These are phyloP conservation scores for Lutjanus campechanus DNA, from an alignment of 2,797 vertebrate species.

Conservation along the genomic window DNA sequence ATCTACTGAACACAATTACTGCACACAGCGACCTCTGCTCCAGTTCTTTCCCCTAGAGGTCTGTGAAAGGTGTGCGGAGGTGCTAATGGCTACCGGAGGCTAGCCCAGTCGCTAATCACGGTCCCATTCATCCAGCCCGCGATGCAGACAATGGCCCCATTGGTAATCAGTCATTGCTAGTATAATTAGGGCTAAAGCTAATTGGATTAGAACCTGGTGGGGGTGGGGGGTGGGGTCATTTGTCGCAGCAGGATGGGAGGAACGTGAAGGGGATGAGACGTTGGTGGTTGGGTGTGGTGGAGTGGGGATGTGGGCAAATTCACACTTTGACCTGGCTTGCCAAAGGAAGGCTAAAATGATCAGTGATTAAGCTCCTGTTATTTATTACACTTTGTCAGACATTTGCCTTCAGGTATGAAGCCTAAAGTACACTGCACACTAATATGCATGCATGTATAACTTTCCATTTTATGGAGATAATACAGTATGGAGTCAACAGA, in stretches of 20 bases:
- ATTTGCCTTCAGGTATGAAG: not conserved
- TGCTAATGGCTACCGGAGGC: slow-evolving; percentile 77
- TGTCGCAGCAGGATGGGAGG: slow-evolving; percentile 33
- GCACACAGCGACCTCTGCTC: slow-evolving; percentile 62
- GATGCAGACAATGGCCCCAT: slow-evolving; percentile 72
- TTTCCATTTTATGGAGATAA: not conserved
- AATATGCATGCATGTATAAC: not conserved
- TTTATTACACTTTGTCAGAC: slow-evolving; percentile 7
- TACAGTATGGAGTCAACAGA: not conserved
- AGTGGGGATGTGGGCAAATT: slow-evolving; percentile 18
- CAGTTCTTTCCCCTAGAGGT: slow-evolving; percentile 55
- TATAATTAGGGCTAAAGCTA: slow-evolving; percentile 77
- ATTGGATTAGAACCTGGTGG: slow-evolving; percentile 78
- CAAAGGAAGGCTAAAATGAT: slow-evolving; percentile 27
- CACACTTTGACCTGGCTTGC: slow-evolving; percentile 47
- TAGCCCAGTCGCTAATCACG: slow-evolving; percentile 70
- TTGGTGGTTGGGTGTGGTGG: slow-evolving; percentile 19
- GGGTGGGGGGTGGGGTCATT: slow-evolving; percentile 61
- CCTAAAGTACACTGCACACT: not conserved
- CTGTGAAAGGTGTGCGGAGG: slow-evolving; percentile 69
- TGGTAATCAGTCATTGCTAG: slow-evolving; percentile 78
- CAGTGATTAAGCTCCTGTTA: slow-evolving; percentile 9
- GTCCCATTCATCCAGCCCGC: slow-evolving; percentile 65
- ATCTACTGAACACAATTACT: slow-evolving; percentile 77
- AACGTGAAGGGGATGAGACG: slow-evolving; percentile 20